Evolutionary conservation across 2,113 vertebrate genomes (phyloP).

Genomic region (Sisor rabdophorus): DNA sequence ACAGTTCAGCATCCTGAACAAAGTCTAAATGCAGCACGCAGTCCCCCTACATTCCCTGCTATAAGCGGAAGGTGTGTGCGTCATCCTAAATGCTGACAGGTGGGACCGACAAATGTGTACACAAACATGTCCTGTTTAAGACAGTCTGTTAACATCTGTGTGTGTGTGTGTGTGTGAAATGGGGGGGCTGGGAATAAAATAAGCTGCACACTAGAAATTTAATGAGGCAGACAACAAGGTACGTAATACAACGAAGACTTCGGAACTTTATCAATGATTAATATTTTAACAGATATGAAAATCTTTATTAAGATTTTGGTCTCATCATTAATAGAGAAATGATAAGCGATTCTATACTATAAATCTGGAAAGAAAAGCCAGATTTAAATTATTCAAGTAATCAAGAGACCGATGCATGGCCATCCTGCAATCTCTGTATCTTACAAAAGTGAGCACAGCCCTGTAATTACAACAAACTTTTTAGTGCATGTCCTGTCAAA

Average conservation of each 20-base stretch:
- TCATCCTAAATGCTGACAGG: conserved; percentile 51
- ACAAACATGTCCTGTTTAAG: neutral
- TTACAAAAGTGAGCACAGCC: too few relatives aligned
- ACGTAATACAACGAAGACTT: conserved; percentile 10
- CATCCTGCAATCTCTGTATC: neutral
- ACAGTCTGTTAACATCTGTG: neutral
- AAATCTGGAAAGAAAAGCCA: neutral
- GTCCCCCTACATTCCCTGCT: conserved; percentile 51
- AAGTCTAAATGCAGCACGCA: conserved; percentile 28
- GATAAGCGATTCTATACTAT: neutral
- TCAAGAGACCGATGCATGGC: neutral
- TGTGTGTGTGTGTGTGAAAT: too few relatives aligned
- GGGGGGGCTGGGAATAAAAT: neutral
- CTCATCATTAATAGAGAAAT: too few relatives aligned
- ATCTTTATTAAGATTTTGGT: too few relatives aligned
- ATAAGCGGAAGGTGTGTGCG: conserved; percentile 17
- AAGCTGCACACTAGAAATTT: neutral
- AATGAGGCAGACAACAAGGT: neutral
- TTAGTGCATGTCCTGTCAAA: too few relatives aligned
- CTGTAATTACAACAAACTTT: too few relatives aligned
- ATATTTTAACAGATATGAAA: neutral
- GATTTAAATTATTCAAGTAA: neutral
- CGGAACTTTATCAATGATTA: neutral
- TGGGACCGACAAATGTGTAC: conserved; percentile 40
- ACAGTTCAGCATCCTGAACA: conserved; percentile 37